Percentiles rank a stretch among this genome's conserved stretches.
Conservation (phyloP, 2,113 vertebrate species). For the Dipodomys merriami region DNA sequence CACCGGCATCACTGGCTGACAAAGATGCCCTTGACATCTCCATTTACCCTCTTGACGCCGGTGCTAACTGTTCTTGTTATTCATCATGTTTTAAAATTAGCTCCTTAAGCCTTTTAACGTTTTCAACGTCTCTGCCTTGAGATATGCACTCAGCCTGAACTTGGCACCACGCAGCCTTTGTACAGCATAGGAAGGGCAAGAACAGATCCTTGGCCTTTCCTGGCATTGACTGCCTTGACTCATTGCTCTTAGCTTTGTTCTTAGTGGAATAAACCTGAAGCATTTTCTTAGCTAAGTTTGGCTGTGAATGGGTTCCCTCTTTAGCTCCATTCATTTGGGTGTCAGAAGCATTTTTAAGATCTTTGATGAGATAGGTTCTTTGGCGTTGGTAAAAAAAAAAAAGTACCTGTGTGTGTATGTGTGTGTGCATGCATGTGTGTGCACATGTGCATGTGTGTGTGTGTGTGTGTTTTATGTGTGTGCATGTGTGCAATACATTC, state of each 20-base stretch:
- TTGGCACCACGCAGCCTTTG: background rate
- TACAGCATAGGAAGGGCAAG: background rate
- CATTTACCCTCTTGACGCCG: background rate
- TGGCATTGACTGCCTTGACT: background rate
- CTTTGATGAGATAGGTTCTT: background rate
- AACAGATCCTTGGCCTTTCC: background rate
- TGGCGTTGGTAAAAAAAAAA: background rate
- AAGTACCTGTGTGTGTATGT: background rate
- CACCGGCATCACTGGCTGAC: background rate
- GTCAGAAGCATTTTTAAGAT: background rate
- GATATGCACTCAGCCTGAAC: background rate
- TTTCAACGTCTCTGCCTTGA: constrained; percentile 13
- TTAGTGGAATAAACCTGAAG: constrained; percentile 20
- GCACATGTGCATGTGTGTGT: no score
- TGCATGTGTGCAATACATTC: no score
- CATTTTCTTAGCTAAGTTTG: background rate
- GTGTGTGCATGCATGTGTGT: no score
- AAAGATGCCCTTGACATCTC: background rate
- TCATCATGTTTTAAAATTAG: constrained; percentile 67
- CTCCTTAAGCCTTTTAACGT: constrained; percentile 52
- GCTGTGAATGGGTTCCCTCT: background rate
- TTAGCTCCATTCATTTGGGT: background rate
- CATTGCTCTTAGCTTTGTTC: background rate
- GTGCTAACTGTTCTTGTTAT: background rate
- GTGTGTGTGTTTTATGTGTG: no score